Percentiles rank a stretch among this genome's conserved stretches.
Evolutionary conservation across 53 echinoderm and acorn worm genomes (phyloP).

Genomic region (Astropecten irregularis): DNA sequence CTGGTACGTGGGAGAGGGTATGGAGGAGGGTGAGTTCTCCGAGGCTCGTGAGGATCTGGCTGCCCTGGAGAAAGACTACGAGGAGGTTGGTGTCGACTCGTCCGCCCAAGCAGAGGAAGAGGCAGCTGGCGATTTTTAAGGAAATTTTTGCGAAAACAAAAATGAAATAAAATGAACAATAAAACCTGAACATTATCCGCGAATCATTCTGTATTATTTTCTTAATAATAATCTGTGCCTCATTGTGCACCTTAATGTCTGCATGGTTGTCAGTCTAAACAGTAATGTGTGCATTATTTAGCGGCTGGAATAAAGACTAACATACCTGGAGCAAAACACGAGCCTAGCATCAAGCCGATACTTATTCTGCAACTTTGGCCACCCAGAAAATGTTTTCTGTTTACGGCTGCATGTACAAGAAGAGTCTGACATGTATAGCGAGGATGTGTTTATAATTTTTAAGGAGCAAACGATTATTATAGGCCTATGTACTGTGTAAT

Average conservation of each 20-base stretch:
- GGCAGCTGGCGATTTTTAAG: constrained; percentile 33
- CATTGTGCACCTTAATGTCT: constrained; percentile 13
- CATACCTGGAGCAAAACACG: no score
- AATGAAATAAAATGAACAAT: no score
- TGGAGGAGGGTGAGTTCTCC: constrained; percentile 96
- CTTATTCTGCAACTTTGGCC: no score
- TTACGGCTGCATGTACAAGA: no score
- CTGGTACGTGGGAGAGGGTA: constrained; percentile 97
- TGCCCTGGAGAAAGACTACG: constrained; percentile 79
- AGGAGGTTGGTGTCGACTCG: constrained; percentile 61
- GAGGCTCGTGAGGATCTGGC: constrained; percentile 82
- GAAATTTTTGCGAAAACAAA: neutral
- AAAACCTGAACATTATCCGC: no score
- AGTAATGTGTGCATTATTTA: neutral
- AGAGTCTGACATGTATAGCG: no score
- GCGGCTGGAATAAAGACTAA: no score
- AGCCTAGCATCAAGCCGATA: no score
- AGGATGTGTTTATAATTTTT: no score
- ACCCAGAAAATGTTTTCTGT: no score
- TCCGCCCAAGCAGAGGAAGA: constrained; percentile 8
- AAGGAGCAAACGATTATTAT: no score
- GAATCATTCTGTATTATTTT: neutral
- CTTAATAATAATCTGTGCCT: constrained; percentile 17
- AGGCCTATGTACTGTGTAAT: no score
- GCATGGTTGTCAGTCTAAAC: neutral